Percentiles rank a stretch among this genome's conserved stretches.
Evolutionary conservation across 2,888 invertebrate species (phyloP).

Genomic region (Polia nebulosa): DNA sequence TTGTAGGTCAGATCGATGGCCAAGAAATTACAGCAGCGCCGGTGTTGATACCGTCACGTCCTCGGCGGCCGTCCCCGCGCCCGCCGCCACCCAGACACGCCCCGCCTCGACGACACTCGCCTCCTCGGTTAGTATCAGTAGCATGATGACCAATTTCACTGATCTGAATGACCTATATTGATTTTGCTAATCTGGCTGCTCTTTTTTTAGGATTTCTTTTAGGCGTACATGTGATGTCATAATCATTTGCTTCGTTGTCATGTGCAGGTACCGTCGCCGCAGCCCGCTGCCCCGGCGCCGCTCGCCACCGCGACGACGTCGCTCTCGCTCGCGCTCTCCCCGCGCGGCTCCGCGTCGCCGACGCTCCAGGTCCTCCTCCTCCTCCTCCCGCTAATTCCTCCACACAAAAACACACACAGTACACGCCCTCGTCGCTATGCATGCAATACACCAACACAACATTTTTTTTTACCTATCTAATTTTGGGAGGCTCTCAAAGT

Average conservation of each 20-base stretch:
- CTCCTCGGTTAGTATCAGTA: constrained; percentile 78
- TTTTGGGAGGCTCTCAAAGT: constrained; percentile 48
- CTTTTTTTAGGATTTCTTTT: too few species aligned
- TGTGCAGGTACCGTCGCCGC: constrained; percentile 88
- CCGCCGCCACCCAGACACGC: constrained; percentile 91
- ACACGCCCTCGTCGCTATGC: constrained; percentile 52
- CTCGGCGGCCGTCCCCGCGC: constrained; percentile 91
- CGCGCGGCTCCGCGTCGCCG: constrained; percentile 92
- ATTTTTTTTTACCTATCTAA: constrained; percentile 36
- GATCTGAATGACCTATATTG: neutral
- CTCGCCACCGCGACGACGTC: constrained; percentile 91
- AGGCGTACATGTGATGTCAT: neutral
- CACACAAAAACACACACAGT: constrained; percentile 56
- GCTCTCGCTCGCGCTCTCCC: constrained; percentile 91
- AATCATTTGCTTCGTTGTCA: neutral
- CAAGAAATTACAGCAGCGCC: constrained; percentile 98
- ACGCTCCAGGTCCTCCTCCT: constrained; percentile 94
- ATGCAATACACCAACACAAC: constrained; percentile 53
- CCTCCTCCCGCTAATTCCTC: constrained; percentile 92
- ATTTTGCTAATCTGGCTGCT: neutral
- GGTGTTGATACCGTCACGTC: constrained; percentile 95
- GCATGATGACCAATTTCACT: neutral
- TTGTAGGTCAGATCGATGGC: constrained; percentile 97
- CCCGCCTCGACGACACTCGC: constrained; percentile 90
- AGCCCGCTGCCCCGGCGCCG: constrained; percentile 89